Evolutionary conservation across 2,797 vertebrate genomes (phyloP), one percentile per base, ranked within the genome.

Genomic region (Salarias fasciatus): DNA sequence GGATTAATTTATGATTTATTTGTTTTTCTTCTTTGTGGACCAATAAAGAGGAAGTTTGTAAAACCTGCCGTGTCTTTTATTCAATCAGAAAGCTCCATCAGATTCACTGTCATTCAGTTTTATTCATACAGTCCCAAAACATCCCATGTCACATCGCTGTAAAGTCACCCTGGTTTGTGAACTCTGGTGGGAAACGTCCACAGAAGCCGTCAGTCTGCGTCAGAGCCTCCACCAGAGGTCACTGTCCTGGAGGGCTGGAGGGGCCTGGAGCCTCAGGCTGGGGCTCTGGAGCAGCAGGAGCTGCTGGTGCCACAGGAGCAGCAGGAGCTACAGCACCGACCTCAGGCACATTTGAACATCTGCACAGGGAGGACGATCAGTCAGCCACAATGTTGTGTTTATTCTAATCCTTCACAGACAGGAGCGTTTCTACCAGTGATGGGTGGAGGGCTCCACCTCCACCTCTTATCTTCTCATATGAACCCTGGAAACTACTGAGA

Each of bases 291-390:
- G 31, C 58, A 5, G 56, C 5, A n/a, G n/a, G n/a, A n/a, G n/a
- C n/a, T n/a, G n/a, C n/a, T n/a, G n/a, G n/a, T n/a, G n/a, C n/a
- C n/a, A n/a, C n/a, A n/a, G n/a, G n/a, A n/a, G n/a, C n/a, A n/a
- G n/a, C n/a, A n/a, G n/a, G n/a, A n/a, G n/a, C n/a, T n/a, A n/a
- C n/a, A 31, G 29, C 43, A 10, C 52, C 57, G 67, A 56, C 72
- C 5, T 72, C 67, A 3, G 45, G 30, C 1, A 50, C 10, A 59
- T 46, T 59, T 10, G 65, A 30, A 71, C 51, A 70, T 73, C 83
- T 86, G 73, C 1, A 63, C 45, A 74, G 62, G 66, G 59, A 24
- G 18, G 18, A 24, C 18, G 3, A 24, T 24, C 18, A 2, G 24
- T 24, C 18, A 24, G 24, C 18, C 24, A 18, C 24, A 24, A 24